Conservation (phyloP, 2,888 invertebrate genomes). For the Polyommatus iphigenia region DNA sequence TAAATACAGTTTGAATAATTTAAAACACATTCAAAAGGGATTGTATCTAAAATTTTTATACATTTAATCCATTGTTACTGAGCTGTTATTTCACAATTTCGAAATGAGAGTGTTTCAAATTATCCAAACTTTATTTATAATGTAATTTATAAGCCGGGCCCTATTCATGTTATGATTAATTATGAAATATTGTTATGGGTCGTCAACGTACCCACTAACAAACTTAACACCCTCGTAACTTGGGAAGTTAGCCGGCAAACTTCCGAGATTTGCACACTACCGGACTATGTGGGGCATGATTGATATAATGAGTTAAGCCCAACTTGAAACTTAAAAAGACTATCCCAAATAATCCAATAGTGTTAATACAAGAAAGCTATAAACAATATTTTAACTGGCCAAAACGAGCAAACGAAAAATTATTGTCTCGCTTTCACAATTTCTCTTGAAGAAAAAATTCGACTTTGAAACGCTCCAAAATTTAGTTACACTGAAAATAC, state of each 20-base stretch:
- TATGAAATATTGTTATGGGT: slow-evolving; percentile 45
- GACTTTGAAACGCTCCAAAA: not conserved
- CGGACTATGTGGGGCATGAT: slow-evolving; percentile 15
- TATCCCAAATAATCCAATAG: not conserved
- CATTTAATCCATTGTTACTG: not conserved
- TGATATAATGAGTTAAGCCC: not conserved
- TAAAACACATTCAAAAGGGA: not conserved
- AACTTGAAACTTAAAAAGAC: not conserved
- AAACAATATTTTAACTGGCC: not conserved
- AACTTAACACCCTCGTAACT: slow-evolving; percentile 59
- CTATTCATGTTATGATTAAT: slow-evolving; percentile 43
- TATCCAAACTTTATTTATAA: slow-evolving; percentile 6
- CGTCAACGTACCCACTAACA: slow-evolving; percentile 52
- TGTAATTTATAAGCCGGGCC: slow-evolving; percentile 13
- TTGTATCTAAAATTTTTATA: not conserved
- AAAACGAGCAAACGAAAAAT: not conserved
- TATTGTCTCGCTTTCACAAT: slow-evolving; percentile 22
- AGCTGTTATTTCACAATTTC: not conserved
- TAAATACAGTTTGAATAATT: not conserved
- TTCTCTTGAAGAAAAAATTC: slow-evolving; percentile 16
- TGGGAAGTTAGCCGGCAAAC: slow-evolving; percentile 60
- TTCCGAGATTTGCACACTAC: slow-evolving; percentile 24
- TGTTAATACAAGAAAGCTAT: slow-evolving; percentile 7
- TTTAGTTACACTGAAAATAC: not conserved
- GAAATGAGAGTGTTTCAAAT: slow-evolving; percentile 1